These are phyloP conservation scores for Tenthredo livida DNA, from an alignment of 2,888 invertebrate species.

Conservation along the genomic window DNA sequence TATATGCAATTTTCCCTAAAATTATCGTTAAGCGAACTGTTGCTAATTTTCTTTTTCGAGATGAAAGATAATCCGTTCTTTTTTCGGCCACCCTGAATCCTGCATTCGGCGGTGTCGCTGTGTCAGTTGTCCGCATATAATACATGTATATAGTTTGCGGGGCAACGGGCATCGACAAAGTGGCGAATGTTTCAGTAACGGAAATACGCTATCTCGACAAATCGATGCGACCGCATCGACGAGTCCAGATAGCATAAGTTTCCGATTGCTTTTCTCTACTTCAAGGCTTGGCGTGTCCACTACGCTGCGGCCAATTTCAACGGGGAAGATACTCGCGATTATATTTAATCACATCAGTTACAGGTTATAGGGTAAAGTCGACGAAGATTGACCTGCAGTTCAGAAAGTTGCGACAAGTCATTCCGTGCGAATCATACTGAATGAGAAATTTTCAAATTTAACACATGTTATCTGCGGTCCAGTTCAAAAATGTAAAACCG, in stretches of 20 bases:
- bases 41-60: neutral
- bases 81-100: conserved; percentile 19
- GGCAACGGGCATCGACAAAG: conserved; percentile 29
- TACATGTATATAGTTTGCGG: neutral
- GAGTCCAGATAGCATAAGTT: conserved; percentile 33
- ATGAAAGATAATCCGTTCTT: neutral
- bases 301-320: neutral
- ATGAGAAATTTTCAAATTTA: no score
- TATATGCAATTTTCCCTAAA: neutral
- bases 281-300: conserved; percentile 42
- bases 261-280: conserved; percentile 42
- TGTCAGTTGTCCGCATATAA: conserved; percentile 20
- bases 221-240: conserved; percentile 7
- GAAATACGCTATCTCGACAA: conserved; percentile 32
- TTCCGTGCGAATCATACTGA: no score
- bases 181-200: conserved; percentile 42
- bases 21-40: neutral
- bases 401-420: neutral
- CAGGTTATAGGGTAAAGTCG: neutral
- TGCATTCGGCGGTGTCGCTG: conserved; percentile 30
- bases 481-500: no score
- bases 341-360: neutral
- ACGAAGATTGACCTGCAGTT: neutral
- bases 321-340: neutral
- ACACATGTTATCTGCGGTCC: no score